These are phyloP conservation scores for Lasioglossum morio DNA, from an alignment of 2,888 invertebrate species.

Conservation along the genomic window DNA sequence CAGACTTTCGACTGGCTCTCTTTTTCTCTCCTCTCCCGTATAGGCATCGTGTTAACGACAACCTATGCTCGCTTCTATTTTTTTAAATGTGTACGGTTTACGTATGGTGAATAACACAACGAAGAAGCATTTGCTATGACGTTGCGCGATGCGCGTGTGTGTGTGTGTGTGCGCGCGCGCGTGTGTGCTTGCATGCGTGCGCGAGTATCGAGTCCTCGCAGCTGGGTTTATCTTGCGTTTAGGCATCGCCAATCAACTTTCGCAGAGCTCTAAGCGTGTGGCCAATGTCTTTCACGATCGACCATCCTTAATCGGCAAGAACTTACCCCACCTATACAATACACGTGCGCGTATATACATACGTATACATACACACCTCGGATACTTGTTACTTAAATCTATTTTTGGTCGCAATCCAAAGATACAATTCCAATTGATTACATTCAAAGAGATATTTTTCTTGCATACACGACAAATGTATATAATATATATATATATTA, in stretches of 20 bases:
- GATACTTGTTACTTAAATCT: constrained; percentile 72
- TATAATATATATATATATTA: constrained; percentile 63
- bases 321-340: constrained; percentile 61
- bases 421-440: constrained; percentile 71
- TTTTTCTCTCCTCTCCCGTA: background rate
- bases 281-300: constrained; percentile 58
- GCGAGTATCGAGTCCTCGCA: constrained; percentile 5
- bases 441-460: constrained; percentile 77
- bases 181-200: background rate
- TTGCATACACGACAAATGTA: constrained; percentile 76
- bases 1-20: constrained; percentile 46
- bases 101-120: constrained; percentile 47
- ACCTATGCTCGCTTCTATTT: constrained; percentile 29
- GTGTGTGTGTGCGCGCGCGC: background rate
- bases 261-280: constrained; percentile 22
- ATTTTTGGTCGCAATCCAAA: constrained; percentile 76
- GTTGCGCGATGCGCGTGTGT: background rate
- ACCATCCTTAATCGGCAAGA: constrained; percentile 67
- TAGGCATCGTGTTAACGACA: constrained; percentile 31
- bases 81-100: constrained; percentile 34
- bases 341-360: background rate
- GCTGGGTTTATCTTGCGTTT: constrained; percentile 36
- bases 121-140: constrained; percentile 42
- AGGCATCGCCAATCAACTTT: constrained; percentile 16
- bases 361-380: constrained; percentile 1